Base-by-base conservation (phyloP, 2,797 vertebrate genomes). In the Uromys caudimaculatus region DNA sequence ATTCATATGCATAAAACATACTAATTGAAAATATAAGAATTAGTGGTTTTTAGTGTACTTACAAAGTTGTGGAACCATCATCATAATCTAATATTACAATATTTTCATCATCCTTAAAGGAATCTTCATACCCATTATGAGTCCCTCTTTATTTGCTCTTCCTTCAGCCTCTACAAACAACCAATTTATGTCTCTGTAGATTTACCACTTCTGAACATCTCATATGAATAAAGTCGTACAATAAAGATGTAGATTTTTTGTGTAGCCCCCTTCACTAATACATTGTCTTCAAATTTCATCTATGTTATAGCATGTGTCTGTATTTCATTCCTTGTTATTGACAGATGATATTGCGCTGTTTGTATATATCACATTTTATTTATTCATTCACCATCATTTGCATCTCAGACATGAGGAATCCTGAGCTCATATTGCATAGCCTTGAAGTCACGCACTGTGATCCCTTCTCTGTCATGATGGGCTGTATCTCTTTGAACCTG, bases 251-350 rank as follows among this genome's bases (percentile, higher is more conserved):
- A 56, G 35, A 44, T 44, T 38, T n/a, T 81, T 89, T 67, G 14
- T 86, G 17, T 75, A 27, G 58, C 38, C 82, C 86, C 78, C 91
- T 95, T 95, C 60, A 67, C 12, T 73, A 77, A 47, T 76, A 56
- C 77, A 88, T 64, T 85, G 27, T 85, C 76, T 77, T 96, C 73
- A 87, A 93, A 17, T 29, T 56, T 93, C 78, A 89, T 81, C 87
- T 44, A 69, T 76, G 24, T 78, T 58, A 56, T 50, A 88, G 24
- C 60, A 32, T 41, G 35, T 27, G 78, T 83, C 8, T 38, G 27
- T 78, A 75, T 44, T 86, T 86, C 29, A 38, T 82, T 89, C 47
- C 38, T 56, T 92, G 92, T 89, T 67, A 81, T 60, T 62, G 44
- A 13, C 81, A 87, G 47, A n/a, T 94, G 88, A 88, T 81, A 81